A percentile compares a stretch with the other conserved stretches of the same genome.
phyloP scores from a whole-genome alignment of 2,113 vertebrate genomes.

The Lampris megalopsis region DNA sequence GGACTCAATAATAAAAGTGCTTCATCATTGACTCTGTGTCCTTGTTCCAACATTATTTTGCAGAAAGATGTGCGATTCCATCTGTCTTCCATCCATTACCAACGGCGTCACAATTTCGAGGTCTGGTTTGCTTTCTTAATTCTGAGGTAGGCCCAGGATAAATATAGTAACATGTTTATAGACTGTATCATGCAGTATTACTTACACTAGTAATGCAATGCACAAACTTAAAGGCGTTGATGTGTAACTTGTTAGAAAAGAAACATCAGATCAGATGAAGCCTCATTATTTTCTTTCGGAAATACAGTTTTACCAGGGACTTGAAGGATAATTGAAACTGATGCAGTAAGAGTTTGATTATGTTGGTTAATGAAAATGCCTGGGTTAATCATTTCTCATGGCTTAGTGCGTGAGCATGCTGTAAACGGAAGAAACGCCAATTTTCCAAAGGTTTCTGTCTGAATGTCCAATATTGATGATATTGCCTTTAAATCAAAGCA shows the following conservation, averaged over 20 bases:
- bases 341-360: too few species aligned
- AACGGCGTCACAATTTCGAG: conserved; percentile 64
- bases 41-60: conserved; percentile 30
- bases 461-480: too few species aligned
- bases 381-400: not conserved
- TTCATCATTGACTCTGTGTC: too few species aligned
- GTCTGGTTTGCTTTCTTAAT: conserved; percentile 81
- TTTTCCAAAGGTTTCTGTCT: too few species aligned
- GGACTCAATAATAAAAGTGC: too few species aligned
- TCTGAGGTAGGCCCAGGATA: conserved; percentile 75
- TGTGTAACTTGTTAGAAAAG: too few species aligned
- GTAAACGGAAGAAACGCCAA: too few species aligned
- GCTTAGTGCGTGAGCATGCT: not conserved
- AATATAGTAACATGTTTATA: conserved; percentile 4
- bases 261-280: too few species aligned
- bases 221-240: too few species aligned
- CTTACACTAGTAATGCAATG: too few species aligned
- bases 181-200: too few species aligned
- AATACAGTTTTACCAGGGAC: conserved; percentile 11
- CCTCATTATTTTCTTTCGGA: not conserved
- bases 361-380: too few species aligned
- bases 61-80: conserved; percentile 69
- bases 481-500: not conserved
- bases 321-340: not conserved
- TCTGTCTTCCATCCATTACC: conserved; percentile 51